Percentiles rank a stretch among this genome's conserved stretches.
These are phyloP conservation scores for Pelobates cultripes DNA, from an alignment of 2,797 vertebrate species.

Conservation along the genomic window DNA sequence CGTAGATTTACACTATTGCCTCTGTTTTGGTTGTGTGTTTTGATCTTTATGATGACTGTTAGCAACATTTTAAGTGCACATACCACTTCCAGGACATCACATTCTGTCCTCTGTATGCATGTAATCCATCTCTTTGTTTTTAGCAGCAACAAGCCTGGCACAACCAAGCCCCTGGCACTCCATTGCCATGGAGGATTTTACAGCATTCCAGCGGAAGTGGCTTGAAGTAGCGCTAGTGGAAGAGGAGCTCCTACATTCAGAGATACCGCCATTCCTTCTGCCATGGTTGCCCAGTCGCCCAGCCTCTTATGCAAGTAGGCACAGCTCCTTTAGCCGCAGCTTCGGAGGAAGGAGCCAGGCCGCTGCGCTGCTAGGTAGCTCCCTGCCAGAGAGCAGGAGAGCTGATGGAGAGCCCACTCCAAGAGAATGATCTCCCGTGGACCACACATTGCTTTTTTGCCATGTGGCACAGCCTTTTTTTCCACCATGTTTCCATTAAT, in stretches of 20 bases:
- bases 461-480: not conserved
- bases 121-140: not conserved
- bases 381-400: slow-evolving; percentile 61
- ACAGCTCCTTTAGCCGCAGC: slow-evolving; percentile 99
- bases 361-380: slow-evolving; percentile 93
- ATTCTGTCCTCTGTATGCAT: not conserved
- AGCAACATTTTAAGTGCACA: not conserved
- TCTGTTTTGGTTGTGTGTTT: too few species aligned
- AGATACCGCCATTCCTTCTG: slow-evolving; percentile 91
- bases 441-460: slow-evolving; percentile 37
- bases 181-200: slow-evolving; percentile 86
- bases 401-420: slow-evolving; percentile 59
- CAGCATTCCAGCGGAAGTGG: slow-evolving; percentile 96
- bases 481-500: too few species aligned
- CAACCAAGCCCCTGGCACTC: slow-evolving; percentile 80
- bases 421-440: slow-evolving; percentile 63
- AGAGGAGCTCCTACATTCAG: slow-evolving; percentile 90
- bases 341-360: slow-evolving; percentile 99
- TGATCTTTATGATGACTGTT: not conserved
- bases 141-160: slow-evolving; percentile 67
- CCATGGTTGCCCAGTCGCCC: slow-evolving; percentile 97
- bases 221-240: slow-evolving; percentile 94
- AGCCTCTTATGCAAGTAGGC: slow-evolving; percentile 96
- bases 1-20: too few species aligned
- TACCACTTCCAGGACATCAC: too few species aligned